Conservation (phyloP, 2,113 vertebrate genomes). For the Gymnocephalus cernua region DNA sequence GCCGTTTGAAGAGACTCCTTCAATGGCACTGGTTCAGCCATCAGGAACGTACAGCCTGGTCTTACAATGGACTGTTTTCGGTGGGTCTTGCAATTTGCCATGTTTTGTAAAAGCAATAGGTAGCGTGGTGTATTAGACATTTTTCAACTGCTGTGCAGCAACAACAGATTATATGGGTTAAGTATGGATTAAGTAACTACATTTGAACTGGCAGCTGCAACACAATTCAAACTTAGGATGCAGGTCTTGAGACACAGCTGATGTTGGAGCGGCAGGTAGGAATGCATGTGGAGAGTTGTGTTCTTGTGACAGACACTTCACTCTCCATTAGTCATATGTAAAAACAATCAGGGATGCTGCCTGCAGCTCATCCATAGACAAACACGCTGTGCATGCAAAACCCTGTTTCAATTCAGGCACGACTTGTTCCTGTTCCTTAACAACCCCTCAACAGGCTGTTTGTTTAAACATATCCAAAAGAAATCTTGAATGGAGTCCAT, state of each 20-base stretch:
- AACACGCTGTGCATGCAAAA: constrained; percentile 14
- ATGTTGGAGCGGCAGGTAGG: constrained; percentile 28
- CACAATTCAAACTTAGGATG: constrained; percentile 9
- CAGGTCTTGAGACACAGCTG: constrained; percentile 36
- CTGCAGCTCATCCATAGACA: constrained; percentile 38
- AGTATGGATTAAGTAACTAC: constrained; percentile 5
- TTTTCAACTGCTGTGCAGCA: not conserved
- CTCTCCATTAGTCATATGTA: constrained; percentile 55
- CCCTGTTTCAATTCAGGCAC: constrained; percentile 18
- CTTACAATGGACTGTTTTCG: too few relatives aligned
- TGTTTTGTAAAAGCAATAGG: not conserved
- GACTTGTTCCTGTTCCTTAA: constrained; percentile 45
- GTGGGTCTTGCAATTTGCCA: not conserved
- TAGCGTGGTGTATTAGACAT: not conserved
- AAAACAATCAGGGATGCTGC: constrained; percentile 66
- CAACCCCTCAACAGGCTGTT: constrained; percentile 35
- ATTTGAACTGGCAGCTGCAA: constrained; percentile 28
- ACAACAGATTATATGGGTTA: not conserved
- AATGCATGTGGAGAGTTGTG: constrained; percentile 12
- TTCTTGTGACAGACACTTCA: constrained; percentile 23
- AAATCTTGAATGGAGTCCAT: constrained; percentile 40
- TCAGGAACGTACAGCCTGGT: too few relatives aligned
- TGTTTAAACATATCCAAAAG: constrained; percentile 63
- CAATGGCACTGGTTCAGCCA: too few relatives aligned
- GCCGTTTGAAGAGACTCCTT: too few relatives aligned